phyloP scores from a whole-genome alignment of 2,888 invertebrate species.

The Eilema depressum region DNA sequence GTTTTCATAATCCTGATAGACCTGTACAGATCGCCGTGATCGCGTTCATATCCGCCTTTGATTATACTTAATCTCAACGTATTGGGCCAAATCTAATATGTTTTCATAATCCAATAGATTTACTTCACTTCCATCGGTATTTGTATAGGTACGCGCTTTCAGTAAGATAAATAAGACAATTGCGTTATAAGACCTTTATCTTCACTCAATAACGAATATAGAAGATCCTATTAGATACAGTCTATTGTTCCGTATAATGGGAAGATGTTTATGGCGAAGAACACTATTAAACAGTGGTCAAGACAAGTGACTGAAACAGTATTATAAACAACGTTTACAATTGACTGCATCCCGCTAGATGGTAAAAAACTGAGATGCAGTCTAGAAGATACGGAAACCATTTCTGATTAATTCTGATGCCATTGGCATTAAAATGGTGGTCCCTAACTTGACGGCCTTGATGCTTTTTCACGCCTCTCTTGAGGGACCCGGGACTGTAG shows the following conservation, averaged over 20 bases:
- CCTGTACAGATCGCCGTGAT: conserved; percentile 2
- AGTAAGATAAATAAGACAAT: conserved; percentile 6
- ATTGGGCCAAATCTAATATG: conserved; percentile 11
- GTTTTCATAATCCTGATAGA: background rate
- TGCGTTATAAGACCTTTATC: background rate
- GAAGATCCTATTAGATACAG: background rate
- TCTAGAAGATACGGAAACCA: too few relatives aligned
- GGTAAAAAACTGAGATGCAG: too few relatives aligned
- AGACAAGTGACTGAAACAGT: too few relatives aligned
- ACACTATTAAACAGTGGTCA: too few relatives aligned
- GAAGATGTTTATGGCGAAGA: too few relatives aligned
- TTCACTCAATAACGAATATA: background rate
- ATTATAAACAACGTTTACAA: too few relatives aligned
- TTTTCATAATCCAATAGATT: conserved; percentile 13
- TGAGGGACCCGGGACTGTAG: too few relatives aligned
- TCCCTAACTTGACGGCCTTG: too few relatives aligned
- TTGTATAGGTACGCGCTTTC: background rate
- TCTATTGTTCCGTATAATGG: background rate
- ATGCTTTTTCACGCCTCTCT: too few relatives aligned
- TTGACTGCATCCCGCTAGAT: too few relatives aligned
- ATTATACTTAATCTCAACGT: conserved; percentile 8
- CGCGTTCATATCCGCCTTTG: background rate
- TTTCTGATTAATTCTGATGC: too few relatives aligned
- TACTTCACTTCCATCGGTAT: background rate
- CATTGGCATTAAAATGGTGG: too few relatives aligned